phyloP scores from a whole-genome alignment of 2,113 vertebrate species.

The Antennarius striatus region DNA sequence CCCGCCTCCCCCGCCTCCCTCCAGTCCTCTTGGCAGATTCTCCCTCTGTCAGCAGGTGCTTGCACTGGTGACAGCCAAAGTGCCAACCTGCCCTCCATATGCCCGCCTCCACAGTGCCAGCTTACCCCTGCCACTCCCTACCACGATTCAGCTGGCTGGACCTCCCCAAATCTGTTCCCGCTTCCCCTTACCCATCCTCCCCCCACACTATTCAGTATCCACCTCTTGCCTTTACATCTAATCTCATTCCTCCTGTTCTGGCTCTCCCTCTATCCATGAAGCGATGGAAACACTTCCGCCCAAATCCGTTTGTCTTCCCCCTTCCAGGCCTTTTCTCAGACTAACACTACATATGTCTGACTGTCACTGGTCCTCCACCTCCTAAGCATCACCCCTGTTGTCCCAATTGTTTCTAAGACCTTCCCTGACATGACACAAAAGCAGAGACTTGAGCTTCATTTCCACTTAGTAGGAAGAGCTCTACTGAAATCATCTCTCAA shows the following conservation, averaged over 20 bases:
- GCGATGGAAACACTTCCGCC: slow-evolving; percentile 21
- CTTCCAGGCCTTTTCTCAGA: slow-evolving; percentile 44
- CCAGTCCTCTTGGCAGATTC: slow-evolving; percentile 70
- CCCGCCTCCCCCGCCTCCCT: slow-evolving; percentile 17
- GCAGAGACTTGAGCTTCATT: slow-evolving; percentile 29
- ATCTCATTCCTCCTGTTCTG: slow-evolving; percentile 15
- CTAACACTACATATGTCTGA: slow-evolving; percentile 44
- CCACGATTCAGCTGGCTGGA: slow-evolving; percentile 71
- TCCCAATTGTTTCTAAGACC: slow-evolving; percentile 43
- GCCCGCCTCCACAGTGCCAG: slow-evolving; percentile 82
- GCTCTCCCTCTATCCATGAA: slow-evolving; percentile 13
- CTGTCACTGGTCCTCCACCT: slow-evolving; percentile 37
- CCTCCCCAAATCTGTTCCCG: slow-evolving; percentile 68
- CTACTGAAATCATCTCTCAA: too few relatives aligned
- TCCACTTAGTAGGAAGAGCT: too few relatives aligned
- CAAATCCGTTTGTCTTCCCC: slow-evolving; percentile 41
- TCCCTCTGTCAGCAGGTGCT: slow-evolving; percentile 82
- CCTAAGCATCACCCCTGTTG: slow-evolving; percentile 25
- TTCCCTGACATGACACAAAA: slow-evolving; percentile 53
- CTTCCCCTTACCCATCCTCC: slow-evolving; percentile 43
- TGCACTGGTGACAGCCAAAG: slow-evolving; percentile 78
- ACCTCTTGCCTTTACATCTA: slow-evolving; percentile 13
- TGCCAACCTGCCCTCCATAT: slow-evolving; percentile 86
- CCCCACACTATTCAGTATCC: slow-evolving; percentile 42
- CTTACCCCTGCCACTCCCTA: slow-evolving; percentile 81